Evolutionary conservation across 1,140 invertebrate genomes (phyloP).

Genomic region (Hydropsyche tenuis): DNA sequence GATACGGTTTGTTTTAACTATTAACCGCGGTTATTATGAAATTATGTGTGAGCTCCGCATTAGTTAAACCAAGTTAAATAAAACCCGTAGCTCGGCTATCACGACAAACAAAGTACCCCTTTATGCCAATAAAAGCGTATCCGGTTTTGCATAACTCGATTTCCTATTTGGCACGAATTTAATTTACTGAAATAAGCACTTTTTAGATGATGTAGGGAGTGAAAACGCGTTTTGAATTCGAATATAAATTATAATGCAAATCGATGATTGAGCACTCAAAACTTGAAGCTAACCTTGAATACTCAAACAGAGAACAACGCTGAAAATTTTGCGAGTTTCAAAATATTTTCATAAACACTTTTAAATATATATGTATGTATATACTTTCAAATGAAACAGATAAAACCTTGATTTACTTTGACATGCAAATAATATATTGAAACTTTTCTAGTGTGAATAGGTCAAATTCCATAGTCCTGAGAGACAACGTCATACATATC

Average conservation of each 20-base stretch:
- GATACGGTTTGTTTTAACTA: conserved; percentile 25
- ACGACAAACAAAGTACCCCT: conserved; percentile 9
- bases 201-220: neutral
- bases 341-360: too few species aligned
- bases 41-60: neutral
- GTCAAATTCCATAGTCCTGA: too few species aligned
- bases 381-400: too few species aligned
- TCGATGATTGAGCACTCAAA: too few species aligned
- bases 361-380: too few species aligned
- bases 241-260: neutral
- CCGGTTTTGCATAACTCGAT: neutral
- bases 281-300: too few species aligned
- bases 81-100: neutral
- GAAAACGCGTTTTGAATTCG: neutral
- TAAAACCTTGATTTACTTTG: too few species aligned
- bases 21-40: conserved; percentile 20
- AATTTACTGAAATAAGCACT: neutral
- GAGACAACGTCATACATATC: too few species aligned
- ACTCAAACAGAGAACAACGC: too few species aligned
- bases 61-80: conserved; percentile 23
- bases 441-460: too few species aligned
- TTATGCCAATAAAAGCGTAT: neutral
- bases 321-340: too few species aligned
- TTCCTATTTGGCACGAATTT: neutral
- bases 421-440: too few species aligned